Evolutionary conservation across 1,140 invertebrate species (phyloP).

Genomic region (Chionoecetes opilio): DNA sequence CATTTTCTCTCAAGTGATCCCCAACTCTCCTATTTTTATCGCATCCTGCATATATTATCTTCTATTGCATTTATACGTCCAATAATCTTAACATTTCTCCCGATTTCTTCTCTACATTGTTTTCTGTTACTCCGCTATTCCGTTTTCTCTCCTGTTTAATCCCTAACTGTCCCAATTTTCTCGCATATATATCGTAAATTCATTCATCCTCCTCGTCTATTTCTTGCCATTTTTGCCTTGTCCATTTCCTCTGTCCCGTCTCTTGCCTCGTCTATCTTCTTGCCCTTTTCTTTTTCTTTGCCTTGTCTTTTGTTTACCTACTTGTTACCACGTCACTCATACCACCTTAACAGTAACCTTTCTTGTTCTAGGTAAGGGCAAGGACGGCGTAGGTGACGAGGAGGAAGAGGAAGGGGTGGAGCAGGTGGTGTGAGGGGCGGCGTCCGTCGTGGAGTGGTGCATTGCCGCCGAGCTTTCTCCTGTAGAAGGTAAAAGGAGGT

Average conservation of each 20-base stretch:
- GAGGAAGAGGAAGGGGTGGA: too few species aligned
- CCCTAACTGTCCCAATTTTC: neutral
- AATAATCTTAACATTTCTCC: too few species aligned
- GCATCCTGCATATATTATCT: too few species aligned
- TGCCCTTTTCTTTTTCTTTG: too few species aligned
- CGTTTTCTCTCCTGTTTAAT: neutral
- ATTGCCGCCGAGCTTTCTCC: slow-evolving; percentile 53
- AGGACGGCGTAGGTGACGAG: neutral
- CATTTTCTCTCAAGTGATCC: neutral
- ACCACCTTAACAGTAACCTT: neutral
- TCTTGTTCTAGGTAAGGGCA: neutral
- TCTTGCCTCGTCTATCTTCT: neutral
- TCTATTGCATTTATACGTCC: too few species aligned
- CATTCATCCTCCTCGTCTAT: neutral
- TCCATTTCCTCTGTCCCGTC: neutral
- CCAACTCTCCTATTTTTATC: too few species aligned
- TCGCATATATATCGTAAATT: neutral
- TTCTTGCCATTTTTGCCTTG: neutral
- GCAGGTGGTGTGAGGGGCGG: neutral
- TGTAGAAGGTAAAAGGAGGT: neutral
- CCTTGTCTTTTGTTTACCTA: neutral
- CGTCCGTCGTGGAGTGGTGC: slow-evolving; percentile 30
- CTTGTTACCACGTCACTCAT: neutral
- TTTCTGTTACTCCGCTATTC: too few species aligned
- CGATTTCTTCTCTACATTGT: neutral